Base-by-base conservation (phyloP, 2,888 invertebrate genomes). In the Synergus itoensis region DNA sequence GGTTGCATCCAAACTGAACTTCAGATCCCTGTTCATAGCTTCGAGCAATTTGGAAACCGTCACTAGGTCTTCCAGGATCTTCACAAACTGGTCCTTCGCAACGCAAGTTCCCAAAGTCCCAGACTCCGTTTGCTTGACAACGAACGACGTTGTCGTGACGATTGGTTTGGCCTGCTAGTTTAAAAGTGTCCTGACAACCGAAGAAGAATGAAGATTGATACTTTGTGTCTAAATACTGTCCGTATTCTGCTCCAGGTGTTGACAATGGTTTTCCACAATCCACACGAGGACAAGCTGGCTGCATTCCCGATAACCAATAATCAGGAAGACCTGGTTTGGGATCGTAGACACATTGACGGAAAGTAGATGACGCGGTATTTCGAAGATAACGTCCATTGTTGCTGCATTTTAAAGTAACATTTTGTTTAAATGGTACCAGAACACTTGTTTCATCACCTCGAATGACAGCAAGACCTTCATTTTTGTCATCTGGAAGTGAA, bases 81-180 rank as follows among this genome's bases (percentile, higher is more conserved):
- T 97, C 97, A 91, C 99, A 99, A 1, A 99, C 98, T 4, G 99
- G 99, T 28, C 99, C 99, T 93, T 99, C 98, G 90, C 99, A 99
- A 77, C 98, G 94, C 76, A 99, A 93, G 90, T 98, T 98, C 43
- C 99, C 99, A 91, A 99, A 98, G 93, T 99, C 99, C 99, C 99
- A 99, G 82, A 97, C 96, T 2, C 98, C 98, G 89, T 98, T 98
- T 0, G 96, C 96, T 93, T 97, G 96, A 92, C 99, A 99, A 82
- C 93, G 94, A 0, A 99, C 99, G 14, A 97, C 96, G 90, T 98
- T 98, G 88, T 99, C 98, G 86, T 98, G 96, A 87, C 96, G 96
- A 84, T 96, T 96, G 1, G 98, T 98, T 93, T 98, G 98, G 2
- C 98, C 98, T 28, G 97, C 98, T 18, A 98, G 93, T 90, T 98